phyloP scores from a whole-genome alignment of 2,888 invertebrate species.

The Drosophila rubida region DNA sequence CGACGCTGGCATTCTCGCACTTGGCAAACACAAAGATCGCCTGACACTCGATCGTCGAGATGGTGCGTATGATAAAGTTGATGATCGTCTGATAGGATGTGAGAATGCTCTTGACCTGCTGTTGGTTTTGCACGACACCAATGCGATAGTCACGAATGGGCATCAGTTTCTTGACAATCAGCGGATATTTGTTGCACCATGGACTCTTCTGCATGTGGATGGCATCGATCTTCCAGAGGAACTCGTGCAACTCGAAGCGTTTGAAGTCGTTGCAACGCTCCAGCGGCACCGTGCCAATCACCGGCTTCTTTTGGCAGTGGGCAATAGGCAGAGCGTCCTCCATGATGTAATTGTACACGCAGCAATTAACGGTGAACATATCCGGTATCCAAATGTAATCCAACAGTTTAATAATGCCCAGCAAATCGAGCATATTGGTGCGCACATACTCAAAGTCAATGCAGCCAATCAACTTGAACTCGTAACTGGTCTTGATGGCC shows the following conservation, averaged over 20 bases:
- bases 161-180: constrained; percentile 83
- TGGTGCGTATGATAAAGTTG: constrained; percentile 82
- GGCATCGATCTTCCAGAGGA: constrained; percentile 80
- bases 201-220: constrained; percentile 83
- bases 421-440: constrained; percentile 77
- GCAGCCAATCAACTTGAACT: constrained; percentile 74
- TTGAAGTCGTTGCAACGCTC: constrained; percentile 82
- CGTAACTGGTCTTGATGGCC: constrained; percentile 41
- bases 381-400: constrained; percentile 83
- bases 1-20: constrained; percentile 76
- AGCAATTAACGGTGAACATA: constrained; percentile 64
- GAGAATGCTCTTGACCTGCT: constrained; percentile 64
- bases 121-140: constrained; percentile 64
- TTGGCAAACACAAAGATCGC: constrained; percentile 78
- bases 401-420: constrained; percentile 75
- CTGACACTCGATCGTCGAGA: constrained; percentile 82
- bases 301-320: constrained; percentile 74
- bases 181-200: constrained; percentile 81
- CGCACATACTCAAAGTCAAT: constrained; percentile 76
- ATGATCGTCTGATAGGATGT: constrained; percentile 76
- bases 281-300: constrained; percentile 82
- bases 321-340: constrained; percentile 76
- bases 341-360: constrained; percentile 66
- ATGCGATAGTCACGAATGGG: constrained; percentile 75
- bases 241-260: constrained; percentile 78